Evolutionary conservation across 2,113 vertebrate genomes (phyloP), one percentile per base, ranked within the genome.

Genomic region (Psilopsiagon aurifrons): DNA sequence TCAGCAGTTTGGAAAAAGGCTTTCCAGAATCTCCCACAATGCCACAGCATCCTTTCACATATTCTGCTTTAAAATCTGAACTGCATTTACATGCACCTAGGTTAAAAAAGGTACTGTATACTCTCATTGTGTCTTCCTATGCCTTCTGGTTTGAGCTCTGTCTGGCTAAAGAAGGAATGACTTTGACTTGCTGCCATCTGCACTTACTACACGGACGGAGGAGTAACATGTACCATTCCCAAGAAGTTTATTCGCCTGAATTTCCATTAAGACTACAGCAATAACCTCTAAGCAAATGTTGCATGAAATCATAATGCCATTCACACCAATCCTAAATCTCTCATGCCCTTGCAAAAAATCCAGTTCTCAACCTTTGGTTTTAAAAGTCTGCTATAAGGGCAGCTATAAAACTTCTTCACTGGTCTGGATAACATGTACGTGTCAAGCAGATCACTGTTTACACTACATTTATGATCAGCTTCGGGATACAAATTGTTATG

Each of bases 401-500:
- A 84, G 47, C 47, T 46, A 83, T 70, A 69, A 79, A 82, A 82
- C 27, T 83, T 49, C 13, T 67, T 37, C 41, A 43, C 25, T 55
- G 27, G 41, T 59, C 28, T 23, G 31, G 43, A 17, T 62, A 87
- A 15, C 46, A 27, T 33, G 4, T 19, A 49, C 5, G 14, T 75
- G 86, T 82, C 88, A 74, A 67, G 11, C 35, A 92, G 44, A 49
- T 69, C 59, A 89, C 79, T 29, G 22, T 80, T 77, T 84, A 70
- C 55, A 87, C 46, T 63, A 46, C 52, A 83, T 94, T 93, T 91
- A 88, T 83, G 86, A 88, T n/a, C 51, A 90, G 59, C 63, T 82
- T 96, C 86, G 92, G 71, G 82, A 78, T 66, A 86, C 52, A 74
- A 88, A 86, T 97, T 84, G 80, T 97, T 95, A 76, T 29, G 70